These are phyloP conservation scores for Numida meleagris DNA, from an alignment of 2,113 vertebrate species.

Conservation along the genomic window DNA sequence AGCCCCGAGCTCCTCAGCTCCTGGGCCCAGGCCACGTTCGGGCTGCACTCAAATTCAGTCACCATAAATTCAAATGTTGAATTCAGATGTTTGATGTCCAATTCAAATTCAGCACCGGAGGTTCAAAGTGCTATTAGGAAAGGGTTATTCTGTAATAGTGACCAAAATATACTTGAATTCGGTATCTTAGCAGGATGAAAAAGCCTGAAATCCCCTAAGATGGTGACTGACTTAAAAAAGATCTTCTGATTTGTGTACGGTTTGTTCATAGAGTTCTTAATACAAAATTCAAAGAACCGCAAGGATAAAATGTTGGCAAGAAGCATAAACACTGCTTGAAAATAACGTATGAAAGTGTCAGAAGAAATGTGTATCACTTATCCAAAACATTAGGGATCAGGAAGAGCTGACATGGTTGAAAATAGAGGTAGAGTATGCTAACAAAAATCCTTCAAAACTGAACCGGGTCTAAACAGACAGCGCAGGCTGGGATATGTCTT, in stretches of 20 bases:
- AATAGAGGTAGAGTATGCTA: background rate
- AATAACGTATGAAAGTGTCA: constrained; percentile 30
- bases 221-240: background rate
- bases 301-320: constrained; percentile 37
- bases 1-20: background rate
- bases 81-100: background rate
- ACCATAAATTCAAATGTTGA: background rate
- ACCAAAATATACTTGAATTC: background rate
- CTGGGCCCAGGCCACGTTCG: background rate
- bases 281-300: constrained; percentile 28
- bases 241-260: background rate
- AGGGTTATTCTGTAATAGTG: background rate
- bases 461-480: background rate
- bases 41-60: background rate
- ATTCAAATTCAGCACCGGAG: background rate
- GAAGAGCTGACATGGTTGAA: background rate
- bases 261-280: background rate
- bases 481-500: background rate
- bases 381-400: background rate
- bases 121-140: background rate
- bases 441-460: background rate
- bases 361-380: constrained; percentile 21
- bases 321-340: constrained; percentile 31
- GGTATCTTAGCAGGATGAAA: background rate
- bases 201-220: constrained; percentile 12